Base-by-base conservation (phyloP, 2,888 invertebrate species). In the Chelonus formosanus region DNA sequence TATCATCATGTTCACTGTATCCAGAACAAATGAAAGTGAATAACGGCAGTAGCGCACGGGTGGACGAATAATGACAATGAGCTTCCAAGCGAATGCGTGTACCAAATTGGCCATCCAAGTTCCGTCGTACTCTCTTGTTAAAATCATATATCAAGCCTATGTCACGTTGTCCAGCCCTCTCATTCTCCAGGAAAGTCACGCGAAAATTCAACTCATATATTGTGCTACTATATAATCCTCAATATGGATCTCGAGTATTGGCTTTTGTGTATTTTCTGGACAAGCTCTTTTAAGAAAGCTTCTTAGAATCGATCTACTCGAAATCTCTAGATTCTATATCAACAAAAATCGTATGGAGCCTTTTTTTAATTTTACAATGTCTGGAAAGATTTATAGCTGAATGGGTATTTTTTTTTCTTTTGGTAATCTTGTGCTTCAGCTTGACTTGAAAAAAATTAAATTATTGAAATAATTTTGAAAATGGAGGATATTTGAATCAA, bases 61-160 rank as follows among this genome's bases (percentile, higher is more conserved):
- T 62, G 53, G 54, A 34, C 35, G 62, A 34, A 45, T 36, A 54
- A 55, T 63, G 54, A 57, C 57, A 56, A 63, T 54, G 34, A 48
- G 57, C 50, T 63, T 50, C 57, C 63, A 52, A 56, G 34, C 36
- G 63, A 63, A 32, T 57, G 52, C 50, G 63, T 63, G 57, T 48
- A 50, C 56, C 48, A 50, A 63, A 57, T 57, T 63, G 56, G 50
- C 56, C 36, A 52, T 58, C 52, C 52, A 55, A 55, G 44, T 60
- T 44, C 40, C 6, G 36, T 40, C 48, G 36, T 20, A 47, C 31
- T 36, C 40, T 36, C 34, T 55, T 54, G 54, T 55, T 54, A 55
- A 63, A 63, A 47, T 35, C 55, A 47, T 63, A 63, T 31, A 55
- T 34, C 44, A 57, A 43, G 7, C 7, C 40, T 53, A 5, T 34